Base-by-base conservation (phyloP, 2,797 vertebrate species). In the Eptatretus atami region DNA sequence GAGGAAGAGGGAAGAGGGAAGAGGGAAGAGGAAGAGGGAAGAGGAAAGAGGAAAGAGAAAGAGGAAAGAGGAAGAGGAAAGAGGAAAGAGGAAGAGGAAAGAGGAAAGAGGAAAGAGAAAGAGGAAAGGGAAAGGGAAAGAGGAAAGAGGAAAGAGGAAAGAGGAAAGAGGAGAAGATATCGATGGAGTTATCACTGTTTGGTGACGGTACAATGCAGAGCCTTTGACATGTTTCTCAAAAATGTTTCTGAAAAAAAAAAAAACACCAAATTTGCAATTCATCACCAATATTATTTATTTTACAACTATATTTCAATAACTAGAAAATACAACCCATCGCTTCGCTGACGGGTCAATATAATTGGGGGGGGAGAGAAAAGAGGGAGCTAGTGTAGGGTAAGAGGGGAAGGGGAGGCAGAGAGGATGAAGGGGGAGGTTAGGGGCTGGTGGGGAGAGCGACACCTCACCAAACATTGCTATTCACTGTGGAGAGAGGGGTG, bases 341-440 rank as follows among this genome's bases (percentile, higher is more conserved):
- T n/a, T n/a, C n/a, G n/a, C n/a, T n/a, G n/a, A n/a, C n/a, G n/a
- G n/a, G n/a, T n/a, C n/a, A n/a, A n/a, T n/a, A n/a, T n/a, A n/a
- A n/a, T n/a, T n/a, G 54, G 54, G 54, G 1, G 3, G 1, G 3
- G 3, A 3, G 54, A 15, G 5, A 3, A 4, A 3, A 15, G 5
- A 57, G 54, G 54, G 54, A 2, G 54, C 14, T 13, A 3, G 54
- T 14, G 54, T 13, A 15, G 54, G 15, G 14, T 3, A 4, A 57
- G 54, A 15, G 54, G 54, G 3, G 3, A 15, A 15, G 54, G 54
- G 54, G 54, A 57, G 54, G 54, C 3, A 4, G 54, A 55, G 54
- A n/a, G n/a, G n/a, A n/a, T n/a, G n/a, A n/a, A 55, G 54, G 54
- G 54, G 54, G 54, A 57, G 54, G 54, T 15, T 13, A 15, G n/a